Evolutionary conservation across 2,888 invertebrate genomes (phyloP).

Genomic region (Hydrotaea diabolus): DNA sequence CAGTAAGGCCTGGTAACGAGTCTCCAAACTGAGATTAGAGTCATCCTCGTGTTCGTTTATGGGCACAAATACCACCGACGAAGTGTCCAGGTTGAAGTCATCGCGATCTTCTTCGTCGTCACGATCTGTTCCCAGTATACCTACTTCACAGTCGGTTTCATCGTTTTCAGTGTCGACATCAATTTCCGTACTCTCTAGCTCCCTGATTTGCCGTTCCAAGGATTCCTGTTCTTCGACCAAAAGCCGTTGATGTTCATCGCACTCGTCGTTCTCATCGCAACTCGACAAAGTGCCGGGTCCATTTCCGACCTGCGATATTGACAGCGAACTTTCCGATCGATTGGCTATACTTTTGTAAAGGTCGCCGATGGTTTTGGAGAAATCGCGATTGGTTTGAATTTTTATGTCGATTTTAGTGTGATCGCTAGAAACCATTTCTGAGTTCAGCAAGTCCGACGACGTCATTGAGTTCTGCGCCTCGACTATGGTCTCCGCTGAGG

Average conservation of each 20-base stretch:
- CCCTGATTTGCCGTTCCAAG: slow-evolving; percentile 88
- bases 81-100: slow-evolving; percentile 71
- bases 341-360: slow-evolving; percentile 77
- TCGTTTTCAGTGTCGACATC: slow-evolving; percentile 92
- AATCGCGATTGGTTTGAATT: slow-evolving; percentile 80
- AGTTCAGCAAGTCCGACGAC: slow-evolving; percentile 30
- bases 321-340: slow-evolving; percentile 61
- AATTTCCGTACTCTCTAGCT: slow-evolving; percentile 86
- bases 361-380: slow-evolving; percentile 80
- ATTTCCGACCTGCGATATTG: slow-evolving; percentile 69
- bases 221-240: slow-evolving; percentile 89
- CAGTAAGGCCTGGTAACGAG: slow-evolving; percentile 86
- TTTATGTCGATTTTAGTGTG: slow-evolving; percentile 80
- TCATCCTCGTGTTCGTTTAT: slow-evolving; percentile 75
- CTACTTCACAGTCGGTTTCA: slow-evolving; percentile 83
- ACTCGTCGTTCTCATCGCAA: slow-evolving; percentile 81
- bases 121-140: slow-evolving; percentile 75
- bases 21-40: slow-evolving; percentile 83
- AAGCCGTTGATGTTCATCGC: slow-evolving; percentile 88
- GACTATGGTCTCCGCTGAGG: slow-evolving; percentile 69
- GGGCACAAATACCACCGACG: slow-evolving; percentile 76
- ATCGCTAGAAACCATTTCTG: slow-evolving; percentile 59
- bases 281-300: slow-evolving; percentile 75
- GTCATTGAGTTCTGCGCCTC: slow-evolving; percentile 68
- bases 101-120: slow-evolving; percentile 72